Evolutionary conservation across 1,140 invertebrate genomes (phyloP).

Genomic region (Drosophila setifemur): DNA sequence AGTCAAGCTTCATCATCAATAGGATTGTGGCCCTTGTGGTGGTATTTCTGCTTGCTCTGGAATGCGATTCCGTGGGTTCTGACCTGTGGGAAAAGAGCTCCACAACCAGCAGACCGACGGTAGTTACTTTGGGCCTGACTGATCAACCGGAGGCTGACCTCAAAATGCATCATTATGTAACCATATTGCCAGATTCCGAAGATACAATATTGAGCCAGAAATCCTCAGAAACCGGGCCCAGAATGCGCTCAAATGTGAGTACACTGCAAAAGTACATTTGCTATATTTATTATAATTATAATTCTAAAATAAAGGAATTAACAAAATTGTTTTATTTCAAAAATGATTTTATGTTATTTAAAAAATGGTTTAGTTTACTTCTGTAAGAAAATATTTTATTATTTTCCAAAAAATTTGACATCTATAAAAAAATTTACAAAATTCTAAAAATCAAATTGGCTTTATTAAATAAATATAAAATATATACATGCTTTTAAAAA

Average conservation of each 20-base stretch:
- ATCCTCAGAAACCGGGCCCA: neutral
- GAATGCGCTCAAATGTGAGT: conserved; percentile 20
- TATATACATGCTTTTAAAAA: too few relatives aligned
- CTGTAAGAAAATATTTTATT: neutral
- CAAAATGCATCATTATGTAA: conserved; percentile 3
- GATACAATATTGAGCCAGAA: neutral
- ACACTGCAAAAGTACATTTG: neutral
- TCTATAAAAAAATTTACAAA: too few relatives aligned
- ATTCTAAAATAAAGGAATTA: too few relatives aligned
- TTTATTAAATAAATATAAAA: too few relatives aligned
- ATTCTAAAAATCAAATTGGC: too few relatives aligned
- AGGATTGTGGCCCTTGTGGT: neutral
- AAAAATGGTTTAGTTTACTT: too few relatives aligned
- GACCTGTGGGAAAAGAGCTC: neutral
- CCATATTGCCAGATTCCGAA: neutral
- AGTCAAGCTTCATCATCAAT: neutral
- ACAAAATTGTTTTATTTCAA: too few relatives aligned
- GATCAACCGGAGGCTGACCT: neutral
- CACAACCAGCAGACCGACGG: neutral
- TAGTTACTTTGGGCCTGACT: neutral
- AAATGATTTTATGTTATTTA: neutral
- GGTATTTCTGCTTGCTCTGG: conserved; percentile 1
- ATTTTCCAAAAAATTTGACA: too few relatives aligned
- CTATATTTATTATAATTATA: too few relatives aligned
- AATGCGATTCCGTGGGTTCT: neutral